phyloP scores from a whole-genome alignment of 2,888 invertebrate genomes.

The Petrolisthes cinctipes region DNA sequence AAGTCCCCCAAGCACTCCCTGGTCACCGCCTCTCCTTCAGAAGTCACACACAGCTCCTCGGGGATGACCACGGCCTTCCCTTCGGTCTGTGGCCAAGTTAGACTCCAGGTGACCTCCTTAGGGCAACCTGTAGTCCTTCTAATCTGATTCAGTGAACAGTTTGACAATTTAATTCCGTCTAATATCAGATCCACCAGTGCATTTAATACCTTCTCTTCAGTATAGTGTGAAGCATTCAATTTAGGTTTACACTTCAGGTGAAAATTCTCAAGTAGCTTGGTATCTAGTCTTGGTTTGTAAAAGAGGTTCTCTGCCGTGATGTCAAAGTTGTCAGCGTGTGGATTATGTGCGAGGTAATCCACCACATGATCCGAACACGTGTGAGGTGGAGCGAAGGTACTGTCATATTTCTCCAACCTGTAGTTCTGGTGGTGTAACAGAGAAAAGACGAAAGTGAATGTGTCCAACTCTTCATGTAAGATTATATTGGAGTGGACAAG shows the following conservation, averaged over 20 bases:
- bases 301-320: slow-evolving; percentile 24
- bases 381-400: slow-evolving; percentile 32
- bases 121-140: slow-evolving; percentile 40
- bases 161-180: not conserved
- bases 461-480: not conserved
- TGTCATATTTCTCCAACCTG: slow-evolving; percentile 38
- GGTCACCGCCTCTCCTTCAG: slow-evolving; percentile 73
- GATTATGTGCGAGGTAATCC: not conserved
- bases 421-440: not conserved
- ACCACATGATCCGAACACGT: slow-evolving; percentile 27
- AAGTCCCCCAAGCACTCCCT: slow-evolving; percentile 76
- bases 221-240: not conserved
- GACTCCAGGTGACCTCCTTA: no score
- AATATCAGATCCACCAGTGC: not conserved
- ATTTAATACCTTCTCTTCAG: slow-evolving; percentile 22
- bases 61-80: slow-evolving; percentile 71
- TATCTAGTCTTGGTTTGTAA: not conserved
- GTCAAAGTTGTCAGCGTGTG: not conserved
- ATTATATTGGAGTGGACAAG: slow-evolving; percentile 39
- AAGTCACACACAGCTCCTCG: slow-evolving; percentile 75
- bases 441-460: slow-evolving; percentile 37
- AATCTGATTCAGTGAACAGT: slow-evolving; percentile 30
- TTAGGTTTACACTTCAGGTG: slow-evolving; percentile 41
- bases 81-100: slow-evolving; percentile 44
- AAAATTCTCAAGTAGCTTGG: slow-evolving; percentile 27